Evolutionary conservation across 2,797 vertebrate species (phyloP).

Genomic region (Eurystomus glaucurus): DNA sequence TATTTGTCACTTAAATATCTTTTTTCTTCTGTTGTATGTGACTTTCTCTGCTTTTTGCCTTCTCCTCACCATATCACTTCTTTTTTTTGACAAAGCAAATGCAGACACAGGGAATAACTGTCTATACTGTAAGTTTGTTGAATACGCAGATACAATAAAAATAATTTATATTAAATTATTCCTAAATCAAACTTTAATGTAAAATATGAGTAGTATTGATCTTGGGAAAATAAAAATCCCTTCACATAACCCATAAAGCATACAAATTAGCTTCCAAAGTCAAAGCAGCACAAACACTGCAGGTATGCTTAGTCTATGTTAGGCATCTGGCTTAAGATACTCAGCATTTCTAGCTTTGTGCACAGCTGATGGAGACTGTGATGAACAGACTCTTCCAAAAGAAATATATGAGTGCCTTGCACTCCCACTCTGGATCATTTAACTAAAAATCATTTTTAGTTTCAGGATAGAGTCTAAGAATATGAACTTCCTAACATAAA

Average conservation of each 20-base stretch:
- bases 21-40: background rate
- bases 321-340: background rate
- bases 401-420: background rate
- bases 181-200: background rate
- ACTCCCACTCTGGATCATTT: background rate
- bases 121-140: background rate
- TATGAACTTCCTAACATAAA: background rate
- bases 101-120: background rate
- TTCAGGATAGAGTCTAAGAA: background rate
- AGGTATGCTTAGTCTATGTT: background rate
- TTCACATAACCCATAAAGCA: background rate
- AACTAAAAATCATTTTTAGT: background rate
- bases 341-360: background rate
- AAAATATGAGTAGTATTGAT: background rate
- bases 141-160: background rate
- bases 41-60: background rate
- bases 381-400: background rate
- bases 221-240: background rate
- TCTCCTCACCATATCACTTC: background rate
- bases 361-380: background rate
- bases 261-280: background rate
- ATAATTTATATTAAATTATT: background rate
- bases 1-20: background rate
- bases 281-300: background rate
- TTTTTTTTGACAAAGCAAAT: background rate